Base-by-base conservation (phyloP, 2,113 vertebrate species). In the Crypturellus undulatus region DNA sequence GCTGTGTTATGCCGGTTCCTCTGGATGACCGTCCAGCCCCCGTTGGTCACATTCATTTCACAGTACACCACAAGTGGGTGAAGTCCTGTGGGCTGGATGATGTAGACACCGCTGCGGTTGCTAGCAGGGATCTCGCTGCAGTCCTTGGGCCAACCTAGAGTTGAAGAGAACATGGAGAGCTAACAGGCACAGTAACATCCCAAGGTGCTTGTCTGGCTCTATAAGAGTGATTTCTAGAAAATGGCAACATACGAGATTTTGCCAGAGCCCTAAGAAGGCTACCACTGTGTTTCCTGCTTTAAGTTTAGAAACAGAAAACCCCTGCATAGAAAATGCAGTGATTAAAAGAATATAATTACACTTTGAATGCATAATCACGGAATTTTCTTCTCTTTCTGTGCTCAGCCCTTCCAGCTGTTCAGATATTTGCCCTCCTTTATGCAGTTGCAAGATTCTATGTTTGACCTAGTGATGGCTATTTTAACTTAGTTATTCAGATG, bases 51-150 rank as follows among this genome's bases (percentile, higher is more conserved):
- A 3, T 17, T 87, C 54, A 86, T 63, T 18, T 90, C 45, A 1
- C 95, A 95, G 43, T 82, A 86, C 73, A 96, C 95, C 60, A 96
- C 58, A 3, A 95, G 36, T 12, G 25, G 79, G 26, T 76, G 88
- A 30, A 60, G 59, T 20, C 49, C 62, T 3, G 30, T 26, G 28
- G 95, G 94, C 59, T 94, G 71, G 18, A 95, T 85, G 19, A 94
- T 15, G 5, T 96, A 90, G 25, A 95, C 3, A 11, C 90, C 93
- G 5, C 80, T 95, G 63, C 30, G 47, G 32, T 30, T 62, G 25
- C 59, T 68, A 24, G 56, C 0, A 0, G 77, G 16, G 45, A 94
- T 9, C 59, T 56, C 78, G 6, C 89, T 83, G 65, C 94, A 96
- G 76, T 91, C 94, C 65, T 56, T 56, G 73, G 92, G 94, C 40